Conservation (phyloP, 2,113 vertebrate species). For the Phylloscopus trochiloides region DNA sequence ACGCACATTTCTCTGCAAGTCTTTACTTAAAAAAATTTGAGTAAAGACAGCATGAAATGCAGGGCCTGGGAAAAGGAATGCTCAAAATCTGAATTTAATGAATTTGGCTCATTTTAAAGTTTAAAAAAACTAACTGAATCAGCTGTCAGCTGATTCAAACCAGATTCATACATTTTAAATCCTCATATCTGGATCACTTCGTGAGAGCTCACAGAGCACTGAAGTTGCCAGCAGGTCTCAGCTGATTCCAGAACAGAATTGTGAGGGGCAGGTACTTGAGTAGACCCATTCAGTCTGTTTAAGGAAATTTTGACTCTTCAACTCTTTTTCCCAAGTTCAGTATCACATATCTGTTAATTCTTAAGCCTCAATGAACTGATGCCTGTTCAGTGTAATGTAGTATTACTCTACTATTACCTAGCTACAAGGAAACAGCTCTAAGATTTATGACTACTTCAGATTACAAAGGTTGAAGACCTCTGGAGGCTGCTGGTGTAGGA, state of each 20-base stretch:
- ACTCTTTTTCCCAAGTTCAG: background rate
- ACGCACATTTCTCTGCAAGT: background rate
- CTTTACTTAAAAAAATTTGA: background rate
- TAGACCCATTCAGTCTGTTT: fast-evolving
- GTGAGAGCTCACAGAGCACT: background rate
- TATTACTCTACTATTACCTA: background rate
- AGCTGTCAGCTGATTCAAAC: background rate
- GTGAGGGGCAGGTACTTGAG: background rate
- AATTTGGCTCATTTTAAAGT: background rate
- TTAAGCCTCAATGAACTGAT: background rate
- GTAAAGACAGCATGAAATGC: background rate
- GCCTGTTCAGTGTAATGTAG: fast-evolving
- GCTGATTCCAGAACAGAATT: background rate
- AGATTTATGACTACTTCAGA: background rate
- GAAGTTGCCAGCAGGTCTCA: background rate
- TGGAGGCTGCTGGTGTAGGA: background rate
- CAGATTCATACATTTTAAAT: background rate
- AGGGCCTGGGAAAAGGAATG: background rate
- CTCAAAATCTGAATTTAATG: background rate
- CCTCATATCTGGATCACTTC: fast-evolving
- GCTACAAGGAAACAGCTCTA: background rate
- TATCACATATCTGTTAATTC: background rate
- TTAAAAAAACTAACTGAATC: background rate
- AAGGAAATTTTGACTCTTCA: background rate
- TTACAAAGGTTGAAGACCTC: background rate